Percentiles rank a stretch among this genome's conserved stretches.
Conservation (phyloP, 1,140 invertebrate species). For the Philotrypesis tridentata region DNA sequence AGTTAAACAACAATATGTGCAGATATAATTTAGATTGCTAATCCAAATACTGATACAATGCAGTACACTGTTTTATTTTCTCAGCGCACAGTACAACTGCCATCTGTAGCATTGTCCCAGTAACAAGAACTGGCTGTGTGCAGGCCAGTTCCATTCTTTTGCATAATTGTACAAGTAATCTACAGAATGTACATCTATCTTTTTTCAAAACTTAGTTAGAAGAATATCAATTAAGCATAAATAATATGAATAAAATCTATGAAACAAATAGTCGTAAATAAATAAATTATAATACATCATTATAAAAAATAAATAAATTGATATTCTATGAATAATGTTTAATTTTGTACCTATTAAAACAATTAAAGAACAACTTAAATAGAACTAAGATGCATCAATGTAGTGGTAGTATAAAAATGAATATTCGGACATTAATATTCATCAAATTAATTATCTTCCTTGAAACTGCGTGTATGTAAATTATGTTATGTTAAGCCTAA, state of each 20-base stretch:
- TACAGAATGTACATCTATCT: no score
- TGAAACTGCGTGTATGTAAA: conserved; percentile 20
- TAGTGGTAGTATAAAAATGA: background rate
- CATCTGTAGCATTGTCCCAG: conserved; percentile 97
- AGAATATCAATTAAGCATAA: conserved; percentile 24
- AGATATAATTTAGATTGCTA: conserved; percentile 80
- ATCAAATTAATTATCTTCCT: conserved; percentile 18
- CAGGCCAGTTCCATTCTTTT: conserved; percentile 97
- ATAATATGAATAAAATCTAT: background rate
- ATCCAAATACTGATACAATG: conserved; percentile 94
- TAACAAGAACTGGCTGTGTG: conserved; percentile 98
- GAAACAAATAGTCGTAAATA: background rate
- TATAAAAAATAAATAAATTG: conserved; percentile 9
- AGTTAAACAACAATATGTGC: background rate
- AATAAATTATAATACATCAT: background rate
- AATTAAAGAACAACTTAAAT: background rate
- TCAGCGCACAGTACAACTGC: conserved; percentile 97
- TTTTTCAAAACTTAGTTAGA: background rate
- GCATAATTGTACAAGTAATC: conserved; percentile 98
- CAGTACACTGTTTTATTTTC: conserved; percentile 99
- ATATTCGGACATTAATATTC: conserved; percentile 28
- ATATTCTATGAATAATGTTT: background rate
- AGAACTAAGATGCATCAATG: background rate
- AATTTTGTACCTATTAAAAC: background rate
- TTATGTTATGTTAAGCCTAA: conserved; percentile 56